phyloP scores from a whole-genome alignment of 2,113 vertebrate genomes.

The Leptobrachium leishanense region DNA sequence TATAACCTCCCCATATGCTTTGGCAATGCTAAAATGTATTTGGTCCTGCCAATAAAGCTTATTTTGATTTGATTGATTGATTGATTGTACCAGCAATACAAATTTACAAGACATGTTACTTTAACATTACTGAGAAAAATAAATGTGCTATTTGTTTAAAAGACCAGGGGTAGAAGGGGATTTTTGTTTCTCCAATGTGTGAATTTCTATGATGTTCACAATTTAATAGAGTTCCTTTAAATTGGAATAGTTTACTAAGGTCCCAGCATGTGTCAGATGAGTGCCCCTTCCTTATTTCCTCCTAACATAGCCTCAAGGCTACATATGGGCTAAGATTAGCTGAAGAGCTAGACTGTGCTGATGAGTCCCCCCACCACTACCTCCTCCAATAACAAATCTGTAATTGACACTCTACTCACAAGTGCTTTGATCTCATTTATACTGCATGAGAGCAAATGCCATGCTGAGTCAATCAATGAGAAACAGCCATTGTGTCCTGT shows the following conservation, averaged over 20 bases:
- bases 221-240: no score
- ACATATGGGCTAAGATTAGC: neutral
- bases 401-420: conserved; percentile 17
- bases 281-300: conserved; percentile 17
- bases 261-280: conserved; percentile 16
- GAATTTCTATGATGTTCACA: no score
- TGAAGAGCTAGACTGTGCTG: neutral
- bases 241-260: neutral
- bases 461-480: conserved; percentile 25
- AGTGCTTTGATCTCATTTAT: conserved; percentile 29
- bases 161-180: no score
- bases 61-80: no score
- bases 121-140: no score
- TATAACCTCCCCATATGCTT: no score
- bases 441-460: conserved; percentile 27
- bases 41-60: no score
- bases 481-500: neutral
- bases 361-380: neutral
- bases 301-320: conserved; percentile 18
- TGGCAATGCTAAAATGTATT: no score
- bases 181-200: no score
- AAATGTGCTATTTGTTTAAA: no score
- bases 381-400: conserved; percentile 11
- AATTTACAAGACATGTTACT: no score
- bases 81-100: no score